Percentiles rank a stretch among this genome's conserved stretches.
Conservation (phyloP, 2,113 vertebrate species). For the Bujurquina vittata region DNA sequence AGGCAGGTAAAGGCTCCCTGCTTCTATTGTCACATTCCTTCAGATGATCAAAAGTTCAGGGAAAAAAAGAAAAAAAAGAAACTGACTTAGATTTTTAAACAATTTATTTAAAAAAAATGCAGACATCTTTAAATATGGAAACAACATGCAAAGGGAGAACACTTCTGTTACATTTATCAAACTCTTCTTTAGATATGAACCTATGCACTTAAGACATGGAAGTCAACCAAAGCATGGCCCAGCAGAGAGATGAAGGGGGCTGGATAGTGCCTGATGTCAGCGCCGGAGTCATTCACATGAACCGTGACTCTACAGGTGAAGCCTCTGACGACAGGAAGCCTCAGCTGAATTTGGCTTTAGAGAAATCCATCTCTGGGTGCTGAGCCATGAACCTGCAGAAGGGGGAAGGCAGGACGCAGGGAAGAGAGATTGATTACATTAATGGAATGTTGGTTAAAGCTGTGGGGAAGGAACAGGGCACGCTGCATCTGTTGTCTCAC, state of each 20-base stretch:
- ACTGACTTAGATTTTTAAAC: constrained; percentile 35
- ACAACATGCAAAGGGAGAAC: constrained; percentile 38
- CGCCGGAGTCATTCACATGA: background rate
- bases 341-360: constrained; percentile 86
- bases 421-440: background rate
- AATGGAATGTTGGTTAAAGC: background rate
- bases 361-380: constrained; percentile 87
- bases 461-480: background rate
- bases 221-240: constrained; percentile 8
- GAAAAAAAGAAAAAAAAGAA: background rate
- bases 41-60: background rate
- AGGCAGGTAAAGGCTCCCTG: background rate
- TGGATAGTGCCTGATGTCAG: background rate
- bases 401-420: background rate
- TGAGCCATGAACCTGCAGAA: constrained; percentile 82
- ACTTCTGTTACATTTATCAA: constrained; percentile 16
- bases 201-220: background rate
- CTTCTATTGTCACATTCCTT: background rate
- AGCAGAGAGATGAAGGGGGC: background rate
- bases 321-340: background rate
- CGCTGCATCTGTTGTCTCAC: background rate
- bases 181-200: background rate
- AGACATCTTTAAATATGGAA: constrained; percentile 58
- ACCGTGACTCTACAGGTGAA: background rate
- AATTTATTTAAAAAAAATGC: constrained; percentile 49